Evolutionary conservation across 2,888 invertebrate genomes (phyloP), one percentile per base, ranked within the genome.

Genomic region (Phania funesta): DNA sequence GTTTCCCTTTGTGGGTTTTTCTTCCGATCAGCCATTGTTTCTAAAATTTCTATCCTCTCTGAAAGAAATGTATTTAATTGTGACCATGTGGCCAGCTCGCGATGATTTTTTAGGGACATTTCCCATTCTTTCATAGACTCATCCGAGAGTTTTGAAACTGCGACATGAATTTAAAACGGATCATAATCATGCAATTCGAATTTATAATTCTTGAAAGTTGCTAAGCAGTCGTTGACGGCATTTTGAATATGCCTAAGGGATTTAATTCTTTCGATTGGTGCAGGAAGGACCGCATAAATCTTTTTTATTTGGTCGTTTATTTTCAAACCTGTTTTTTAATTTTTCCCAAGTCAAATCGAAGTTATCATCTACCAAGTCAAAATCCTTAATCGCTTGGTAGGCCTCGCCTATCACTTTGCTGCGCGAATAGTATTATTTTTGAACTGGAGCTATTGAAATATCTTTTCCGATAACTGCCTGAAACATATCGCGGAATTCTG

Each of bases 291-390:
- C 11, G n/a, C 16, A 73, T 41, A 9, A 32, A 73, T 50, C 7
- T 26, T 26, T 13, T 73, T 62, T 29, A 73, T 38, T 20, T 41
- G 52, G 8, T 73, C 50, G 18, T 16, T 11, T 24, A 20, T 73
- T 73, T 18, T 73, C 73, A 20, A 62, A 73, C 6, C 41, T 24
- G n/a, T 26, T 62, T 13, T 29, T 38, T n/a, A 73, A 29, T 20
- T 38, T 52, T 2, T 62, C 41, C 73, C 73, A 73, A 6, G 62
- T 52, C 29, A 73, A 13, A 13, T 26, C 2, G 20, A 50, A 71
- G 5, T 56, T 54, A 22, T 38, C 52, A 54, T 68, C 67, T 29
- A 70, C 68, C 46, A 70, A 56, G 32, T 70, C 26, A 38, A 71
- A 71, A 20, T 52, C 50, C 11, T 52, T 62, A 13, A 62, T 22